Evolutionary conservation across 2,888 invertebrate species (phyloP).

Genomic region (Lymantria dispar): DNA sequence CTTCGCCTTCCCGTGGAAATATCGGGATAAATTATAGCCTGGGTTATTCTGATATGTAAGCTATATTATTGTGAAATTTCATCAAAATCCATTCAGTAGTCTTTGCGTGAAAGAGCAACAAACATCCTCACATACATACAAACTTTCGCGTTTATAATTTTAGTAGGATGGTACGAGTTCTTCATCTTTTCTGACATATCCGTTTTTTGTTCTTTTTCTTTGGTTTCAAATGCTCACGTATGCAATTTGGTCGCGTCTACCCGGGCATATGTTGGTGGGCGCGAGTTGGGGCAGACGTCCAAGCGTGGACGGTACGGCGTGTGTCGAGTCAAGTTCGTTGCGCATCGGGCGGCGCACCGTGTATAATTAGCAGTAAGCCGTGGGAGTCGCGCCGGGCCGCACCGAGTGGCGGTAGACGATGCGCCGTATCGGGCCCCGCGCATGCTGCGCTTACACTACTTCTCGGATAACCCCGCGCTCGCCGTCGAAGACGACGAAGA

Average conservation of each 20-base stretch:
- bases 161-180: neutral
- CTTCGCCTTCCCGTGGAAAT: no score
- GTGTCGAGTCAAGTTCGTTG: constrained; percentile 55
- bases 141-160: no score
- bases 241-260: constrained; percentile 39
- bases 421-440: constrained; percentile 74
- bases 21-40: no score
- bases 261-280: constrained; percentile 29
- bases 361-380: constrained; percentile 79
- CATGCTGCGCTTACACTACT: constrained; percentile 93
- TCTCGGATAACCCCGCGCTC: constrained; percentile 90
- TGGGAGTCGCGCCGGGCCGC: constrained; percentile 78
- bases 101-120: no score
- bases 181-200: neutral
- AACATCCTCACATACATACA: no score
- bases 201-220: no score
- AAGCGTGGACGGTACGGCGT: constrained; percentile 47
- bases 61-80: no score
- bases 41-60: no score
- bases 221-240: constrained; percentile 9
- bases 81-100: no score
- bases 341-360: constrained; percentile 43
- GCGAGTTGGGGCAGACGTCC: constrained; percentile 50
- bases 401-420: constrained; percentile 70
- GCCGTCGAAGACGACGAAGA: constrained; percentile 82